Percentiles rank a stretch among this genome's conserved stretches.
These are phyloP conservation scores for Eulemur rubriventer DNA, from an alignment of 2,797 vertebrate genomes.

Conservation along the genomic window DNA sequence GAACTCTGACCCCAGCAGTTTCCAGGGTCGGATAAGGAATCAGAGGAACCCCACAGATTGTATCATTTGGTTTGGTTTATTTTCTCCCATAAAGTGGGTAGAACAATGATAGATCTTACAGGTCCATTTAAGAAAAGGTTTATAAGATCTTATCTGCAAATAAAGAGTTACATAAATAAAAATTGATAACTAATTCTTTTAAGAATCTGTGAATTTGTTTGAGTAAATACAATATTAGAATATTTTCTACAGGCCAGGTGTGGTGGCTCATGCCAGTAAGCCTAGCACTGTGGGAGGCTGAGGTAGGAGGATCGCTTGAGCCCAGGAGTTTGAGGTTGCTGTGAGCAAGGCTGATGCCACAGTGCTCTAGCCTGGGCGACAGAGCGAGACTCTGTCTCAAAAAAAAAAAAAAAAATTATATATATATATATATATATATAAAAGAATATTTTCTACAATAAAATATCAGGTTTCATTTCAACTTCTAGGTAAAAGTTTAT, in stretches of 20 bases:
- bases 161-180: slow-evolving; percentile 16
- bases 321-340: too few species aligned
- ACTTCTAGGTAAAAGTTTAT: slow-evolving; percentile 12
- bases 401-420: too few species aligned
- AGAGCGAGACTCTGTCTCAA: too few species aligned
- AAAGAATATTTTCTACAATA: slow-evolving; percentile 16
- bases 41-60: background rate
- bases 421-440: too few species aligned
- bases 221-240: slow-evolving; percentile 2
- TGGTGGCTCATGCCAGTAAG: too few species aligned
- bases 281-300: too few species aligned
- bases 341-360: too few species aligned
- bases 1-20: background rate
- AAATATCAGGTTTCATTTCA: slow-evolving; percentile 26
- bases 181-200: background rate
- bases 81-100: background rate
- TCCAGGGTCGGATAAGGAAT: background rate
- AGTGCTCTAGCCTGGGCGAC: too few species aligned
- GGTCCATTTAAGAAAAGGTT: slow-evolving; percentile 32
- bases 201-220: slow-evolving; percentile 1
- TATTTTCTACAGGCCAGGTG: background rate
- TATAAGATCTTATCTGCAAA: slow-evolving; percentile 35
- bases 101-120: slow-evolving; percentile 7
- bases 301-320: too few species aligned
- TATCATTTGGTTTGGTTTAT: background rate